Evolutionary conservation across 2,797 vertebrate species (phyloP).

Genomic region (Geotrypetes seraphini): DNA sequence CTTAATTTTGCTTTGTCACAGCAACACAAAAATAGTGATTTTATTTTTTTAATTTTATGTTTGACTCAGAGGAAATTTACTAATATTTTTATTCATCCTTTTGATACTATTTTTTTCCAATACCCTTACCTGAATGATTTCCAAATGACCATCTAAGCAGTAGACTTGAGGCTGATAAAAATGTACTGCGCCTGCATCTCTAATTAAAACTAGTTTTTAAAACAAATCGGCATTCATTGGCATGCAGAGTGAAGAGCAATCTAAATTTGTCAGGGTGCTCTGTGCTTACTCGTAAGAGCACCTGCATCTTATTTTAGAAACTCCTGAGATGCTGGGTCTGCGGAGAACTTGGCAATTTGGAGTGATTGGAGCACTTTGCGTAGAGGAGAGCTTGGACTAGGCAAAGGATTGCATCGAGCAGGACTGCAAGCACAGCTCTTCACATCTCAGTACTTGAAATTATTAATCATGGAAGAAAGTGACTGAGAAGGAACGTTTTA

Average conservation of each 20-base stretch:
- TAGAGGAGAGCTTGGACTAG: conserved; percentile 29
- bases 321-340: conserved; percentile 23
- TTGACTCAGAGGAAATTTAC: too few relatives aligned
- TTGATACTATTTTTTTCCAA: too few relatives aligned
- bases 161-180: too few relatives aligned
- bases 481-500: conserved; percentile 5
- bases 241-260: conserved; percentile 16
- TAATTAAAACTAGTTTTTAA: not conserved
- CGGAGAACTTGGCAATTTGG: conserved; percentile 31
- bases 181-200: too few relatives aligned
- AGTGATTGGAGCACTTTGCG: conserved; percentile 24
- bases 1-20: too few relatives aligned
- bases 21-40: too few relatives aligned
- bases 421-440: conserved; percentile 6
- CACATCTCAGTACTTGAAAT: conserved; percentile 22
- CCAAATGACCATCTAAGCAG: too few relatives aligned
- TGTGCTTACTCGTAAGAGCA: conserved; percentile 33
- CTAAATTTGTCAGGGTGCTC: conserved; percentile 32
- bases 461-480: conserved; percentile 20
- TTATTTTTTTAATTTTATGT: too few relatives aligned
- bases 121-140: too few relatives aligned
- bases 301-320: conserved; percentile 51
- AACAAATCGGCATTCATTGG: conserved; percentile 15
- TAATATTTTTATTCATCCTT: too few relatives aligned
- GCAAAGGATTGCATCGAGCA: conserved; percentile 29